Conservation (phyloP, 2,888 invertebrate genomes). For the Lamellibrachia satsuma region DNA sequence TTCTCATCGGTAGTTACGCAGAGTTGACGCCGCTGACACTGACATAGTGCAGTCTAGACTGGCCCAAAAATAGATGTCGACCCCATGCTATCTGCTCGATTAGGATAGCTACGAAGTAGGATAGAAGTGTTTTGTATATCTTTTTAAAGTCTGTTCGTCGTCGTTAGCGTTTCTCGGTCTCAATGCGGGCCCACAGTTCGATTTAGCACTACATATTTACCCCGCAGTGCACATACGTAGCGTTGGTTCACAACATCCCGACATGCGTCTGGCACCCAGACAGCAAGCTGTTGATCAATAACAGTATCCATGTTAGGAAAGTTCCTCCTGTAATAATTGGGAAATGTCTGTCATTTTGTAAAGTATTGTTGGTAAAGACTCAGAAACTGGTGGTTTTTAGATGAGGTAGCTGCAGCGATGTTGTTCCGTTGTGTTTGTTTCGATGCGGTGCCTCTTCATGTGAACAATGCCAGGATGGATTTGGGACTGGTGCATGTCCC, state of each 20-base stretch:
- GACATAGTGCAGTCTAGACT: slow-evolving; percentile 7
- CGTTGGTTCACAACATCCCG: neutral
- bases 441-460: neutral
- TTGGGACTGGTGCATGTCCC: neutral
- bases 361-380: neutral
- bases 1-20: neutral
- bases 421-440: neutral
- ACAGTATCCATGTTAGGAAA: neutral
- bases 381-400: neutral
- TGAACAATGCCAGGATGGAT: neutral
- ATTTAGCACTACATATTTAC: neutral
- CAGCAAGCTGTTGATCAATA: slow-evolving; percentile 3
- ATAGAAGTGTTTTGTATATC: neutral
- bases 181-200: neutral
- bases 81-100: neutral
- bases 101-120: slow-evolving; percentile 17
- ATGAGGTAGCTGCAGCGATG: neutral
- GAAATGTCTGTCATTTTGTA: neutral
- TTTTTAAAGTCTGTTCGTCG: neutral
- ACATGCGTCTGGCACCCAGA: neutral
- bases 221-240: neutral
- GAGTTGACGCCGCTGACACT: neutral
- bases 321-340: neutral
- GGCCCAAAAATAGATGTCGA: slow-evolving; percentile 6
- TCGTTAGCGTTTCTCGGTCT: neutral